Evolutionary conservation across 2,888 invertebrate species (phyloP), one percentile per base, ranked within the genome.

Genomic region (Periphyllus acericola): DNA sequence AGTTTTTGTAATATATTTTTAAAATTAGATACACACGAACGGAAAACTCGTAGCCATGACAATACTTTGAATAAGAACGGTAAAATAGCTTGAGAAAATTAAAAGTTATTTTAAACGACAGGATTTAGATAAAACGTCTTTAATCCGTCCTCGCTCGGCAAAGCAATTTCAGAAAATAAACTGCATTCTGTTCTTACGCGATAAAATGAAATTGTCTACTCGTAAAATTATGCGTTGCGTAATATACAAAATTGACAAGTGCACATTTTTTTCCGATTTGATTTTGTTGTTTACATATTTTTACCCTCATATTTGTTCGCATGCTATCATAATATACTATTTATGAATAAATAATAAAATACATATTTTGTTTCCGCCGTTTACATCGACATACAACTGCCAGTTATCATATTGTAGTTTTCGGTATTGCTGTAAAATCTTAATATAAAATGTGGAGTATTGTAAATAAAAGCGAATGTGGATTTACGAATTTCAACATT

Each of bases 81-180:
- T 72, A 21, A 36, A 14, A 36, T 21, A 72, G 19, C 34, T 25
- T 14, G 46, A 81, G 40, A 68, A 81, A 46, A 81, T 81, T 46
- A 68, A 81, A 68, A 81, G 14, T 46, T 6, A 32, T 68, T 81
- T 81, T 68, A 81, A 71, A 46, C 40, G 46, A 32, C 21, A 2
- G 60, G 19, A 60, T 60, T 21, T 60, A 60, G 21, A 25, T 66
- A 29, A 80, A 66, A 34, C 9, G 9, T 40, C 8, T 68, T 5
- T 46, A 68, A 81, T 71, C 81, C 68, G 29, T 32, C 68, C 68
- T 9, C 14, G 21, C 32, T 68, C 81, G 32, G 66, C 80, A 21
- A 21, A 32, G 81, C 46, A 46, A 81, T 81, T 81, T 68, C 68
- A 29, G 60, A 36, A 66, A 66, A 60, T 80, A 81, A 71, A 81